A percentile compares a stretch with the other conserved stretches of the same genome.
These are phyloP conservation scores for Kudoa iwatai DNA, from an alignment of 30 jellyfish, hydroid and myxozoan species.

Conservation along the genomic window DNA sequence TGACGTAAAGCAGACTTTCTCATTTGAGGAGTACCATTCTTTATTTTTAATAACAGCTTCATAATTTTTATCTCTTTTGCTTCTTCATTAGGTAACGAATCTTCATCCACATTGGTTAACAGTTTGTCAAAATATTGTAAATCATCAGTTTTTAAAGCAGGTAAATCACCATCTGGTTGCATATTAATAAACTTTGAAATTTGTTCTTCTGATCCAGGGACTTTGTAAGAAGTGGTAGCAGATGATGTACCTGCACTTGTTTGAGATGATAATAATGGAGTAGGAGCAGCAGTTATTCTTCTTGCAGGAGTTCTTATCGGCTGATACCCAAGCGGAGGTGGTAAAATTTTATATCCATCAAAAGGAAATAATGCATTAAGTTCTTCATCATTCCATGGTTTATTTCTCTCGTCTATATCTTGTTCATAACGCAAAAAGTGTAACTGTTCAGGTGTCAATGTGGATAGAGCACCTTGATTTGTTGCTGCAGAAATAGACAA, in stretches of 20 bases:
- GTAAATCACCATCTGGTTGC: slow-evolving; percentile 93
- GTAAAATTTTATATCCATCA: slow-evolving; percentile 83
- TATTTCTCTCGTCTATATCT: slow-evolving; percentile 74
- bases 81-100: slow-evolving; percentile 68
- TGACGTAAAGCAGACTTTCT: slow-evolving; percentile 98
- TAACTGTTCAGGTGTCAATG: slow-evolving; percentile 93
- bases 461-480: slow-evolving; percentile 19
- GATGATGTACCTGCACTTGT: too few species aligned
- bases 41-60: slow-evolving; percentile 53
- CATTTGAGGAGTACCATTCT: slow-evolving; percentile 99
- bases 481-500: not conserved
- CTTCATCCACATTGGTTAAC: slow-evolving; percentile 70
- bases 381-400: slow-evolving; percentile 73
- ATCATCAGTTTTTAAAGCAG: slow-evolving; percentile 86
- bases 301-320: slow-evolving; percentile 97
- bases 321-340: slow-evolving; percentile 87
- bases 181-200: slow-evolving; percentile 44
- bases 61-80: slow-evolving; percentile 78
- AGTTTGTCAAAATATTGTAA: slow-evolving; percentile 75
- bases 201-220: slow-evolving; percentile 72
- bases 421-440: slow-evolving; percentile 85
- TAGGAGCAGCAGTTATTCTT: slow-evolving; percentile 88
- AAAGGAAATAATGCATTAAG: slow-evolving; percentile 75
- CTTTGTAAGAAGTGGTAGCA: too few species aligned
- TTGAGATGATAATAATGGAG: slow-evolving; percentile 63